Conservation (phyloP, 2,888 invertebrate genomes). For the Parelbella ahira region DNA sequence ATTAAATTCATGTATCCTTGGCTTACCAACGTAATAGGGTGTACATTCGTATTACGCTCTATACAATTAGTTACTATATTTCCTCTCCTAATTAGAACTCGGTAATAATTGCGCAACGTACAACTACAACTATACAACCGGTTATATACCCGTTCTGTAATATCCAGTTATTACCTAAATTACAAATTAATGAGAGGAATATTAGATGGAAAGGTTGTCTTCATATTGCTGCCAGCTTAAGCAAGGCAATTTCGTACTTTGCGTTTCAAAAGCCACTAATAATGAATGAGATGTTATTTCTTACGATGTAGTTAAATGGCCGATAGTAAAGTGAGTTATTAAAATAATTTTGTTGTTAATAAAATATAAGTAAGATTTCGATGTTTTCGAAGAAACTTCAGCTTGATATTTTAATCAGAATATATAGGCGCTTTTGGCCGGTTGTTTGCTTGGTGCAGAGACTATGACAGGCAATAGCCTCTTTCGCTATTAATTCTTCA, state of each 20-base stretch:
- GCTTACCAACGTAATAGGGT: conserved; percentile 7
- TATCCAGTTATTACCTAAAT: conserved; percentile 24
- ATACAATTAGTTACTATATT: conserved; percentile 18
- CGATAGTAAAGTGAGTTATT: too few relatives aligned
- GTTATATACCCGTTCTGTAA: conserved; percentile 13
- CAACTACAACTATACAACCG: conserved; percentile 8
- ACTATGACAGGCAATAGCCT: too few relatives aligned
- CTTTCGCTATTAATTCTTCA: too few relatives aligned
- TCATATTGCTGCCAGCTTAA: conserved; percentile 15
- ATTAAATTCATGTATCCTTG: conserved; percentile 18
- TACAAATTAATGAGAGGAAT: conserved; percentile 25
- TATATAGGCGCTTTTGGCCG: too few relatives aligned
- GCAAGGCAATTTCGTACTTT: conserved; percentile 1
- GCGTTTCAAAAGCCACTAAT: too few relatives aligned
- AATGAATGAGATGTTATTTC: too few relatives aligned
- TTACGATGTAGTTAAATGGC: too few relatives aligned
- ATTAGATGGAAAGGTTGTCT: conserved; percentile 23
- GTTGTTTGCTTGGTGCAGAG: too few relatives aligned
- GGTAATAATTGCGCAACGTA: conserved; percentile 14
- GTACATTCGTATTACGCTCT: background rate
- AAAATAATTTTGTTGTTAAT: too few relatives aligned
- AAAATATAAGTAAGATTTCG: too few relatives aligned
- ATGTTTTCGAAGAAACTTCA: too few relatives aligned
- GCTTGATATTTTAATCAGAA: too few relatives aligned
- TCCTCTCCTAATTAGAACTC: conserved; percentile 16